A percentile compares a stretch with the other conserved stretches of the same genome.
phyloP scores from a whole-genome alignment of 2,797 vertebrate genomes.

The Oryzias sinensis region DNA sequence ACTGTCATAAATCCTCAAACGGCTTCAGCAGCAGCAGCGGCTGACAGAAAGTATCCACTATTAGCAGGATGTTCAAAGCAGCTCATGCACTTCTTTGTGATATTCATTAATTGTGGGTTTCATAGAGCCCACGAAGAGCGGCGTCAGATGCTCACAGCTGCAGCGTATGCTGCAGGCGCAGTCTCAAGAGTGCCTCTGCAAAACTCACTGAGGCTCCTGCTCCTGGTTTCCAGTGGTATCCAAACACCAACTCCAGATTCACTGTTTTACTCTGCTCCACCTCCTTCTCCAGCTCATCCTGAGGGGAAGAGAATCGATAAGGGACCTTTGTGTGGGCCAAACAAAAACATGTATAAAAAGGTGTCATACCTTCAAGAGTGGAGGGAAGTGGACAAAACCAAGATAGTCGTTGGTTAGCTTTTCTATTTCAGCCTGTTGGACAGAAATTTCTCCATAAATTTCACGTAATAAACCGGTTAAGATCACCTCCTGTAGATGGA shows the following conservation, averaged over 20 bases:
- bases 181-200: slow-evolving; percentile 7
- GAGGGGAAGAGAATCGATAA: slow-evolving; percentile 2
- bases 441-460: slow-evolving; percentile 31
- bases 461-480: slow-evolving; percentile 4
- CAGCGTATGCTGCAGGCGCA: slow-evolving; percentile 14
- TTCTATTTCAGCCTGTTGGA: slow-evolving; percentile 88
- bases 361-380: slow-evolving; percentile 86
- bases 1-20: slow-evolving; percentile 41
- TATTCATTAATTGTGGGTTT: slow-evolving; percentile 22
- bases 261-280: slow-evolving; percentile 67
- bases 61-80: slow-evolving; percentile 16
- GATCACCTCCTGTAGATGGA: slow-evolving; percentile 2
- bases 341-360: slow-evolving; percentile 1
- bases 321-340: neutral
- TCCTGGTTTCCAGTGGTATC: slow-evolving; percentile 94
- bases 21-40: slow-evolving; percentile 27
- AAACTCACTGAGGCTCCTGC: slow-evolving; percentile 83
- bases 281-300: slow-evolving; percentile 73
- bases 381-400: slow-evolving; percentile 93
- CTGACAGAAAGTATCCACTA: slow-evolving; percentile 23
- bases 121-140: slow-evolving; percentile 17
- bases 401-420: slow-evolving; percentile 93
- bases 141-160: slow-evolving; percentile 22
- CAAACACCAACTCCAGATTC: slow-evolving; percentile 89
- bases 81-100: slow-evolving; percentile 17